These are phyloP conservation scores for Actenoides lindsayi DNA, from an alignment of 2,113 vertebrate genomes.

Conservation along the genomic window DNA sequence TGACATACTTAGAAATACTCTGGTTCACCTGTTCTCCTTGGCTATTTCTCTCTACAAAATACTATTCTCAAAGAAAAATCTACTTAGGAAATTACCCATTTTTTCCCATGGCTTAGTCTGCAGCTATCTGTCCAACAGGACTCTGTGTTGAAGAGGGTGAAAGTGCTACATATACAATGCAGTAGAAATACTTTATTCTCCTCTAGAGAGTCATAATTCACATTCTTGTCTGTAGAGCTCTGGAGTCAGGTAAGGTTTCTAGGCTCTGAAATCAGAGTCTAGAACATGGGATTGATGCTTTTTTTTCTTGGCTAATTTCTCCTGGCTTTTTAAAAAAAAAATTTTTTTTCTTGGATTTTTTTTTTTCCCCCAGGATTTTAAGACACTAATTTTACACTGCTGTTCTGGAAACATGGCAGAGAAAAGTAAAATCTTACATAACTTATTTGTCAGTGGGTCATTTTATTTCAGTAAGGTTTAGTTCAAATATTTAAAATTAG, in stretches of 20 bases:
- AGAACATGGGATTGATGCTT: not conserved
- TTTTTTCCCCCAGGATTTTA: not conserved
- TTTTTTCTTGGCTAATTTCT: not conserved
- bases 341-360: not conserved
- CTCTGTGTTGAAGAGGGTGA: not conserved
- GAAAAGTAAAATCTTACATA: not conserved
- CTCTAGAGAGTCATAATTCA: conserved; percentile 21
- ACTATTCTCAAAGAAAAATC: not conserved
- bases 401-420: not conserved
- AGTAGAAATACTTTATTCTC: conserved; percentile 22
- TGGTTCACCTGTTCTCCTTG: not conserved
- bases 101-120: not conserved
- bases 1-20: not conserved
- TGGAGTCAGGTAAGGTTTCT: not conserved
- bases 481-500: not conserved
- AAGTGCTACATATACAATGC: conserved; percentile 18
- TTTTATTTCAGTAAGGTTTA: not conserved
- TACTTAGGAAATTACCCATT: not conserved
- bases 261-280: not conserved
- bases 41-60: not conserved
- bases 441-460: not conserved
- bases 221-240: not conserved
- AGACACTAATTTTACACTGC: not conserved
- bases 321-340: not conserved
- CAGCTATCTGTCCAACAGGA: not conserved